These are phyloP conservation scores for Cantharis nigra DNA, from an alignment of 2,888 invertebrate genomes.

Conservation along the genomic window DNA sequence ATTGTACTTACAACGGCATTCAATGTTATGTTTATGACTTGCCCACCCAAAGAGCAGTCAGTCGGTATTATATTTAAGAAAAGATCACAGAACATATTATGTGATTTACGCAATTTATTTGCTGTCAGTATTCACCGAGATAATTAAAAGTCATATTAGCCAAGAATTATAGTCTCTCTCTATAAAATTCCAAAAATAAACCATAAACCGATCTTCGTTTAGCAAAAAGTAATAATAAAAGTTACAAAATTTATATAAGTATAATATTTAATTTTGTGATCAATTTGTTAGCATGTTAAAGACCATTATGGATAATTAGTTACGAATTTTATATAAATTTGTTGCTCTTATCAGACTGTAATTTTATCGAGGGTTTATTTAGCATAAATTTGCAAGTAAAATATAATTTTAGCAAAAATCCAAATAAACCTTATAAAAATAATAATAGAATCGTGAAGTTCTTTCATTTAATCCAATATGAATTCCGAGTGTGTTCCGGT, in stretches of 20 bases:
- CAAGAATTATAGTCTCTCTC: slow-evolving; percentile 49
- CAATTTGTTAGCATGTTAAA: neutral
- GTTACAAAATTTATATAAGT: neutral
- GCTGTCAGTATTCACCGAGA: slow-evolving; percentile 37
- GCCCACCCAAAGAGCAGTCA: slow-evolving; percentile 31
- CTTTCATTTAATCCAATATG: slow-evolving; percentile 29
- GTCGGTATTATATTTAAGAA: slow-evolving; percentile 24
- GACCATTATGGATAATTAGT: neutral
- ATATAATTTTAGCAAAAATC: neutral
- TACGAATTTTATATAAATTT: neutral
- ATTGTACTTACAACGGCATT: slow-evolving; percentile 24
- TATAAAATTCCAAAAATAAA: neutral
- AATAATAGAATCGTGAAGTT: slow-evolving; percentile 7
- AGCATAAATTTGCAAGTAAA: neutral
- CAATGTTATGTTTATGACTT: slow-evolving; percentile 31
- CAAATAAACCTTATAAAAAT: neutral
- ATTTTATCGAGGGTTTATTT: neutral
- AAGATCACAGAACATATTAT: slow-evolving; percentile 33
- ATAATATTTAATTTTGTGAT: neutral
- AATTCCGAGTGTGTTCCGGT: slow-evolving; percentile 50
- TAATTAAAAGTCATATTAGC: slow-evolving; percentile 53
- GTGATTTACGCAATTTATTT: slow-evolving; percentile 38
- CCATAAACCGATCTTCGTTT: neutral
- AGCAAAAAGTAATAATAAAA: neutral
- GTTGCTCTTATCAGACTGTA: neutral